phyloP scores from a whole-genome alignment of 2,888 invertebrate species.

The Philhelius pedissequus region DNA sequence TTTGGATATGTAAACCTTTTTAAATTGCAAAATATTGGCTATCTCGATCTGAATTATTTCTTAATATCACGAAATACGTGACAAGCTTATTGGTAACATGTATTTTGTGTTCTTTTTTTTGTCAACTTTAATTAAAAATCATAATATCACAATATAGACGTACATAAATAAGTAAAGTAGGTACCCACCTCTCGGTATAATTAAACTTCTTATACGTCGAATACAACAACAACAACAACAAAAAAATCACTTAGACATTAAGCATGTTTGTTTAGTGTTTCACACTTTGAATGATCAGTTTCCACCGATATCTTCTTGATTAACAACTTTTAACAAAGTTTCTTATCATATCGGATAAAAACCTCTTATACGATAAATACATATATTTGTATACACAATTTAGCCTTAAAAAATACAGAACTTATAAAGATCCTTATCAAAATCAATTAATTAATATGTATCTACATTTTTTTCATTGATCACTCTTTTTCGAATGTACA shows the following conservation, averaged over 20 bases:
- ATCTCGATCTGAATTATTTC: constrained; percentile 3
- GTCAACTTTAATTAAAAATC: constrained; percentile 16
- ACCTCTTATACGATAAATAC: background rate
- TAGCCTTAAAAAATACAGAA: background rate
- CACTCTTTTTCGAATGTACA: background rate
- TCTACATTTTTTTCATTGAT: background rate
- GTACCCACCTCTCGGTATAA: constrained; percentile 10
- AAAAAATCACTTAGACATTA: constrained; percentile 11
- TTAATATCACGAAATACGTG: constrained; percentile 19
- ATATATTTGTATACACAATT: background rate
- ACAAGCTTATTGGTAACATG: constrained; percentile 5
- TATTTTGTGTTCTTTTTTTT: background rate
- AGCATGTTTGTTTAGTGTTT: constrained; percentile 23
- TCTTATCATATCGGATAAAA: constrained; percentile 27
- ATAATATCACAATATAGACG: background rate
- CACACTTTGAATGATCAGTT: constrained; percentile 27
- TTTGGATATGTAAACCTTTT: background rate
- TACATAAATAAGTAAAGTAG: background rate
- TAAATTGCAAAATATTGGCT: constrained; percentile 2
- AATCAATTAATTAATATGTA: constrained; percentile 4
- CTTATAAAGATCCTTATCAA: constrained; percentile 19
- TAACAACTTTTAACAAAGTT: constrained; percentile 20
- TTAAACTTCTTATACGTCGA: constrained; percentile 10
- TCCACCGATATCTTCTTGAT: constrained; percentile 27
- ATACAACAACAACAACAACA: too few relatives aligned